Evolutionary conservation across 2,113 vertebrate species (phyloP).

Genomic region (Solea solea): DNA sequence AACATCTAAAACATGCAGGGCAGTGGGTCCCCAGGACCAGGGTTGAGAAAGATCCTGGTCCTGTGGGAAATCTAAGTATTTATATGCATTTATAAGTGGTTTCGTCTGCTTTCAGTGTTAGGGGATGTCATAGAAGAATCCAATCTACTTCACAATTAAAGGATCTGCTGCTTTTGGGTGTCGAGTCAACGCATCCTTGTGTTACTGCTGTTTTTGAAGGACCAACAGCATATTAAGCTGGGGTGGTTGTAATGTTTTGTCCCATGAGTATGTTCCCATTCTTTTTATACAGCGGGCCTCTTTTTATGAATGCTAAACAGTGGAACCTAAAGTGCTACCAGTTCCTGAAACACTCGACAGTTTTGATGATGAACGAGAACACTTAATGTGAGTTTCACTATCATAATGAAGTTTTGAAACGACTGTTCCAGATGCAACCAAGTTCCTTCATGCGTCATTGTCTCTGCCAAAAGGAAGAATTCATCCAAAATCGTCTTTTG

Average conservation of each 20-base stretch:
- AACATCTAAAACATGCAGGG: too few relatives aligned
- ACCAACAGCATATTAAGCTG: background rate
- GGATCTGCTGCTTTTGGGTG: background rate
- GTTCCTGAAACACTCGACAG: background rate
- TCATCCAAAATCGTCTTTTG: slow-evolving; percentile 16
- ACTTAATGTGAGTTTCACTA: background rate
- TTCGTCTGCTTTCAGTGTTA: background rate
- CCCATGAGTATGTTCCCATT: background rate
- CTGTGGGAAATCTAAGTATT: too few relatives aligned
- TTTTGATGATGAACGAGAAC: background rate
- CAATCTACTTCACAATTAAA: background rate
- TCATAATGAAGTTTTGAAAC: background rate
- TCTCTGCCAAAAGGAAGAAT: background rate
- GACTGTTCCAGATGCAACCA: background rate
- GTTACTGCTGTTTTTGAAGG: background rate
- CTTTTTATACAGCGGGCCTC: too few relatives aligned
- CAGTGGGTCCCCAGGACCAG: too few relatives aligned
- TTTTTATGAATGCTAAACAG: background rate
- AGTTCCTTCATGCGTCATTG: background rate
- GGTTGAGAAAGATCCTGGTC: too few relatives aligned
- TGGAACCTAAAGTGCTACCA: background rate
- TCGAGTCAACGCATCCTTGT: background rate
- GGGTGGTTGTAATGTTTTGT: too few relatives aligned
- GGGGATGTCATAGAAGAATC: background rate
- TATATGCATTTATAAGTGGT: too few relatives aligned